Evolutionary conservation across 2,888 invertebrate species (phyloP), one percentile per base, ranked within the genome.

Genomic region (Dryocosmus kuriphilus): DNA sequence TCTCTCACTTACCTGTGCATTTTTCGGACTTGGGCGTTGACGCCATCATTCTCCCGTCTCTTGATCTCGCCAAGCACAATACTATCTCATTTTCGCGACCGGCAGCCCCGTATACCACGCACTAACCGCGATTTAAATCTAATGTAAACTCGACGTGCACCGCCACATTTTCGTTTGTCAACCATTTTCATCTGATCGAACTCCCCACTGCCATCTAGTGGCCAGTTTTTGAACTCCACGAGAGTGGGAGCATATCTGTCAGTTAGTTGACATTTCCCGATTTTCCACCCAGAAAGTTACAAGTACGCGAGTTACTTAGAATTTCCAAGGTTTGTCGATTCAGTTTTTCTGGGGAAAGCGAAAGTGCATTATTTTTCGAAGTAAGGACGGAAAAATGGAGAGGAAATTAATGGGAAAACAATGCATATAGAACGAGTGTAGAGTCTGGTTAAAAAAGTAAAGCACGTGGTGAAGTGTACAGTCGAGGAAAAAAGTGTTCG

Each of bases 161-260:
- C 89, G 90, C 90, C 90, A 90, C 90, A 90, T 90, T 89, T 90
- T 89, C 88, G 89, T 88, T 89, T 89, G 89, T 90, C 90, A 86
- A 90, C 90, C 90, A 90, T 90, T 87, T 89, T 89, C 82, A 79
- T 89, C 85, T 83, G 79, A 41, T 71, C 62, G 22, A 61, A 62
- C 65, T 46, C 73, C 67, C 35, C 27, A 63, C 67, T 85, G 88
- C 84, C 89, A 88, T 88, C 90, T 80, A 46, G 74, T 82, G 87
- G 80, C 61, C 75, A 35, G 27, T 46, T 46, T 67, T 16, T 78
- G 84, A 82, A 80, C 79, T 30, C 16, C 4, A 30, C 19, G 27
- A 32, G 32, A 62, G 60, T 22, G n/a, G 1, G 5, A 7, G 9
- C 35, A 32, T 5, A 7, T 32, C 38, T 38, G 41, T 16, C 41